These are phyloP conservation scores for Bettongia penicillata DNA, from an alignment of 2,113 vertebrate species.

Conservation along the genomic window DNA sequence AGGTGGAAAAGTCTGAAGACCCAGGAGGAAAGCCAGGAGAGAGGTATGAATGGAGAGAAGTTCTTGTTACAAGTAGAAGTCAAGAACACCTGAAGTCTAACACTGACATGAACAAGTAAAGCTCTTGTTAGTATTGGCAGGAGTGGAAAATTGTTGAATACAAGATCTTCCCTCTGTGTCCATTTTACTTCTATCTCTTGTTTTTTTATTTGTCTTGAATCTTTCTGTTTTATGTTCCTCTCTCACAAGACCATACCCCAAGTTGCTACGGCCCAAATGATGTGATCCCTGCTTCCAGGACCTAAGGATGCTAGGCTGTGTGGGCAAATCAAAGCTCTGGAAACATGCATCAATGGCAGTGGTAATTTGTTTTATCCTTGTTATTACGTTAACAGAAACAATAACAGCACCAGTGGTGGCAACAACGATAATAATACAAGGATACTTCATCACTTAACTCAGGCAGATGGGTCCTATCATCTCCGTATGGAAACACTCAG, in stretches of 20 bases:
- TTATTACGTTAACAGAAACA: background rate
- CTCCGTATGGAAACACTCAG: background rate
- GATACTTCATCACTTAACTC: background rate
- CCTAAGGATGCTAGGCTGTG: background rate
- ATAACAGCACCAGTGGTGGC: background rate
- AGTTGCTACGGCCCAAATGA: background rate
- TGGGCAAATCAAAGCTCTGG: background rate
- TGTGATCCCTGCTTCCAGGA: background rate
- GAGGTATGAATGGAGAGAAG: background rate
- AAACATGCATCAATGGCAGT: background rate
- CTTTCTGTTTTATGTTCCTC: background rate
- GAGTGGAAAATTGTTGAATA: background rate
- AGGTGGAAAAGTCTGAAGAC: background rate
- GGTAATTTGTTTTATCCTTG: background rate
- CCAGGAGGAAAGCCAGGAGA: background rate
- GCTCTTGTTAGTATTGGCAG: background rate
- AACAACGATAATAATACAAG: background rate
- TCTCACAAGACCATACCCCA: background rate
- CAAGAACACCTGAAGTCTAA: background rate
- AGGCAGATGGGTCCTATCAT: background rate
- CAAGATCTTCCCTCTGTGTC: background rate
- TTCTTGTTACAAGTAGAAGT: background rate
- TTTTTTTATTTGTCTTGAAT: background rate
- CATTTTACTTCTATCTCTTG: background rate
- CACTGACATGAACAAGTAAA: background rate